A percentile compares a stretch with the other conserved stretches of the same genome.
Evolutionary conservation across 1,140 invertebrate genomes (phyloP).

Genomic region (Drosophila busckii): DNA sequence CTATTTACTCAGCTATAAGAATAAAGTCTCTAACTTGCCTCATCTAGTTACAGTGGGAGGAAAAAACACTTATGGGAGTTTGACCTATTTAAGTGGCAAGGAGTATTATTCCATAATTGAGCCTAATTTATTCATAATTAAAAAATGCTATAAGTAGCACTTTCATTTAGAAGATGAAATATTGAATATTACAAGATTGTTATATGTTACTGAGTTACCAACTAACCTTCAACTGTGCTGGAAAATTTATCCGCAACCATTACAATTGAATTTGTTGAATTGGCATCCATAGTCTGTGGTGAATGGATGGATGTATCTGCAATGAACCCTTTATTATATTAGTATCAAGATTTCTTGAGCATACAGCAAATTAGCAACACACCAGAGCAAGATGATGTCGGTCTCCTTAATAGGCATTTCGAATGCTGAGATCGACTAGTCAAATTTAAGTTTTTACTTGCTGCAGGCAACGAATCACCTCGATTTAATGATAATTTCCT

Average conservation of each 20-base stretch:
- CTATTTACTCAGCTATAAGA: no score
- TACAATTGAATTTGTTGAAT: slow-evolving; percentile 43
- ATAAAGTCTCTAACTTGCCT: no score
- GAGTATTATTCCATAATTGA: no score
- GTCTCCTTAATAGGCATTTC: slow-evolving; percentile 25
- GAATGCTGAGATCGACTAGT: slow-evolving; percentile 26
- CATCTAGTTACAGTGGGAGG: no score
- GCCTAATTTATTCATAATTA: no score
- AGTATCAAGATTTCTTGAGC: neutral
- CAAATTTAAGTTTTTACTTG: slow-evolving; percentile 26
- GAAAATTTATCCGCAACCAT: slow-evolving; percentile 48
- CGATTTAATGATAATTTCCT: slow-evolving; percentile 73
- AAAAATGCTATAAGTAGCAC: no score
- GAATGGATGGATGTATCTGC: slow-evolving; percentile 62
- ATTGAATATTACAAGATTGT: neutral
- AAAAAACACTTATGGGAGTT: no score
- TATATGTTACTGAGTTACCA: neutral
- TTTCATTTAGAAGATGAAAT: neutral
- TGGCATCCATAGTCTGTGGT: slow-evolving; percentile 46
- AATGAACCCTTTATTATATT: neutral
- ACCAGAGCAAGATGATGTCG: slow-evolving; percentile 69
- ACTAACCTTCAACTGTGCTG: slow-evolving; percentile 40
- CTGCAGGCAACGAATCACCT: neutral
- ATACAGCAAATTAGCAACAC: neutral
- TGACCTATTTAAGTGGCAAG: no score